Evolutionary conservation across 2,888 invertebrate genomes (phyloP).

Genomic region (Drosophila neutralis): DNA sequence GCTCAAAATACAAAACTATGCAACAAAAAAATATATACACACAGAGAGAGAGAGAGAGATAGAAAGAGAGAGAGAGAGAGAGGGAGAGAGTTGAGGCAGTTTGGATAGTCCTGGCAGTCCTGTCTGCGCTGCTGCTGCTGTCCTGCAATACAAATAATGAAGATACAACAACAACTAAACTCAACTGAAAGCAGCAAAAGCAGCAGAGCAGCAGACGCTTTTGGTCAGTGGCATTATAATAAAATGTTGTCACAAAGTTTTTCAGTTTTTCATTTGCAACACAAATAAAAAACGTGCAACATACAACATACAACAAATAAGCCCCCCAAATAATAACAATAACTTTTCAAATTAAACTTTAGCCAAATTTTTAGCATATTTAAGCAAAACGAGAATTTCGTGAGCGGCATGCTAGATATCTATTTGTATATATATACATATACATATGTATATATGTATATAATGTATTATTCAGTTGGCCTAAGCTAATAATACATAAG

Average conservation of each 20-base stretch:
- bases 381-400: conserved; percentile 55
- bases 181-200: conserved; percentile 43
- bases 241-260: conserved; percentile 80
- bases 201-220: conserved; percentile 17
- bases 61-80: too few species aligned
- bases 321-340: conserved; percentile 64
- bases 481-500: conserved; percentile 9
- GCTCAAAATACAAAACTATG: conserved; percentile 59
- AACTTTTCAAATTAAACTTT: conserved; percentile 82
- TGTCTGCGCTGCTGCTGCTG: not conserved
- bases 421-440: not conserved
- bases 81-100: not conserved
- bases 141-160: conserved; percentile 71
- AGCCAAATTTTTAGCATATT: conserved; percentile 71
- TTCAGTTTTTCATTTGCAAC: conserved; percentile 48
- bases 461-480: conserved; percentile 10
- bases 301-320: conserved; percentile 32
- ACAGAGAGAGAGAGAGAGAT: not conserved
- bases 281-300: conserved; percentile 23
- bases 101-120: conserved; percentile 3
- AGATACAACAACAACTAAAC: conserved; percentile 58
- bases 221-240: conserved; percentile 72
- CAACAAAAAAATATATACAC: conserved; percentile 22
- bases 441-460: not conserved
- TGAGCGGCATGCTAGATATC: conserved; percentile 41